Conservation (phyloP, 2,797 vertebrate genomes). For the Micrastur ruficollis region DNA sequence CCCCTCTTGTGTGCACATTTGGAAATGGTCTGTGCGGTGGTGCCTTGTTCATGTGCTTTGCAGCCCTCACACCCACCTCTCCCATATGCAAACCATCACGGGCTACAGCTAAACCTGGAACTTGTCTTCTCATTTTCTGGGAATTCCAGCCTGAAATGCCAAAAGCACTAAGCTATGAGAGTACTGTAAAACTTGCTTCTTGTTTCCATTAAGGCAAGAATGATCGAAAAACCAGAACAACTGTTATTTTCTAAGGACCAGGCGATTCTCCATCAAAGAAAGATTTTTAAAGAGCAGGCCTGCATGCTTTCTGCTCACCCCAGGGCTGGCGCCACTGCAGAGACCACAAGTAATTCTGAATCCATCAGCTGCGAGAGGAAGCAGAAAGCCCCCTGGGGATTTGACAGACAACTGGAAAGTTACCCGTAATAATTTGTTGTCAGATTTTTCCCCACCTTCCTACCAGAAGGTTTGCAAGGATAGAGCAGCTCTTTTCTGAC, state of each 20-base stretch:
- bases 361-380: not conserved
- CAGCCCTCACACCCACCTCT: not conserved
- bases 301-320: not conserved
- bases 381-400: not conserved
- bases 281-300: not conserved
- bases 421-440: not conserved
- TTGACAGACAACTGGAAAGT: not conserved
- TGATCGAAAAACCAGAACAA: not conserved
- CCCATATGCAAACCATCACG: not conserved
- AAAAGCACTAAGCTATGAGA: not conserved
- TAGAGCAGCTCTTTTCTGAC: not conserved
- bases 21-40: not conserved
- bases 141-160: not conserved
- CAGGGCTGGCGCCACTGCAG: not conserved
- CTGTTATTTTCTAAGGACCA: not conserved
- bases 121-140: not conserved
- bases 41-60: accelerated
- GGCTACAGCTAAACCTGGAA: not conserved
- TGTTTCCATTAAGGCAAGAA: not conserved
- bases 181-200: not conserved
- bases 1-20: not conserved
- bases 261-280: not conserved
- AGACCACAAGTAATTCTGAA: not conserved
- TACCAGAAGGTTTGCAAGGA: not conserved
- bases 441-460: not conserved